Base-by-base conservation (phyloP, 2,888 invertebrate genomes). In the Nymphalis c-album region DNA sequence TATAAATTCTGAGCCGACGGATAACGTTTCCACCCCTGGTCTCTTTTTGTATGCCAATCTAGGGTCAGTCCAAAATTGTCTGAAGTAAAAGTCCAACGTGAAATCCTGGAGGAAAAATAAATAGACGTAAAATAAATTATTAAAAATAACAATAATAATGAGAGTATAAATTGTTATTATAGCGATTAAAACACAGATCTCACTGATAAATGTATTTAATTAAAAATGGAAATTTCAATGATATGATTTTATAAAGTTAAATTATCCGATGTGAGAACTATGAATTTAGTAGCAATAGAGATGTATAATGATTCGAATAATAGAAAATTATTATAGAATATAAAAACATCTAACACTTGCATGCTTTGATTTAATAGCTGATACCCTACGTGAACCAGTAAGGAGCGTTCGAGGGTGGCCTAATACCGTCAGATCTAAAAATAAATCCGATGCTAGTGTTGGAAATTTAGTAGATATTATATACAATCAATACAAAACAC, bases 61-160 rank as follows among this genome's bases (percentile, higher is more conserved):
- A 74, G 98, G 98, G 91, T 99, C 98, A 86, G 97, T 98, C 98
- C 98, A 99, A 93, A 98, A 98, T 94, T 99, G 98, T 92, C 98
- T 97, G 94, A 98, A 98, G 95, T 98, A 98, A 95, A 98, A 98
- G 94, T 98, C 98, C 95, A 98, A 93, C 78, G 98, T 98, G 94
- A 98, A 98, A 94, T 98, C 98, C 98, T 98, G 91, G 76, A 85
- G 77, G 80, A 77, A 71, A 63, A 77, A 66, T 70, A 45, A 66
- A 66, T 64, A 57, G 35, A 68, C 69, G 64, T 66, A 58, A 46
- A n/a, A 59, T 20, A 45, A 40, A 8, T 45, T 16, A 7, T 59
- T n/a, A 20, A 45, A 31, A 63, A 62, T 16, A 45, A 40, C 10
- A 35, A 35, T 18, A 40, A 6, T 57, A 20, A 40, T 40, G 13